Base-by-base conservation (phyloP, 2,888 invertebrate genomes). In the Polydrusus cervinus region DNA sequence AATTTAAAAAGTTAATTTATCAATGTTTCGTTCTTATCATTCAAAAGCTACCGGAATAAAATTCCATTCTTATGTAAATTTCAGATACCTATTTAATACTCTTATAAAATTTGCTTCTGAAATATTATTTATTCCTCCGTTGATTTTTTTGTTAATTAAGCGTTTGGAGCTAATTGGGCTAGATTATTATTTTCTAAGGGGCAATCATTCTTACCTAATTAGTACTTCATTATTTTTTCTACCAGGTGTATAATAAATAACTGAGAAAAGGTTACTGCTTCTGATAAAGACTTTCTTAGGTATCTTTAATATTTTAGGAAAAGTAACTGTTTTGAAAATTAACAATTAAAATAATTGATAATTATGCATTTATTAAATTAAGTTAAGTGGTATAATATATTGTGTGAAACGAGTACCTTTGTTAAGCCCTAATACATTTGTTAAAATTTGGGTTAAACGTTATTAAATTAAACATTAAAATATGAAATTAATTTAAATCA, bases 1-100 rank as follows among this genome's bases (percentile, higher is more conserved):
- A 67, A 55, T 53, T 43, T 38, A 67, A 51, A 55, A 67, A 67
- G 53, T 53, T 67, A 51, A 67, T 67, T 67, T 53, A 53, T 64
- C 49, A 64, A 64, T 25, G 47, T 30, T 64, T 64, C 53, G 18
- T 40, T 18, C 40, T 51, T 53, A 38, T 53, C 38, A 51, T 49
- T 49, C 25, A 53, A 53, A 67, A 53, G 66, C 66, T 55, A 53
- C 66, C 53, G 66, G 38, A 67, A 67, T 62, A 47, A 47, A 45
- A 45, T 62, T 67, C 38, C 20, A 53, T 67, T 53, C 40, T 67
- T 67, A 67, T 65, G 65, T 30, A 25, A 51, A 65, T 65, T 49
- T 38, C 5, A 6, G 38, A 38, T 38, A 1, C 34, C 34, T 8
- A 60, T 38, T 60, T 60, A 60, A 38, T 60, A 60, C 14, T 34